phyloP scores from a whole-genome alignment of 2,888 invertebrate genomes.

The Heliconius charithonia region DNA sequence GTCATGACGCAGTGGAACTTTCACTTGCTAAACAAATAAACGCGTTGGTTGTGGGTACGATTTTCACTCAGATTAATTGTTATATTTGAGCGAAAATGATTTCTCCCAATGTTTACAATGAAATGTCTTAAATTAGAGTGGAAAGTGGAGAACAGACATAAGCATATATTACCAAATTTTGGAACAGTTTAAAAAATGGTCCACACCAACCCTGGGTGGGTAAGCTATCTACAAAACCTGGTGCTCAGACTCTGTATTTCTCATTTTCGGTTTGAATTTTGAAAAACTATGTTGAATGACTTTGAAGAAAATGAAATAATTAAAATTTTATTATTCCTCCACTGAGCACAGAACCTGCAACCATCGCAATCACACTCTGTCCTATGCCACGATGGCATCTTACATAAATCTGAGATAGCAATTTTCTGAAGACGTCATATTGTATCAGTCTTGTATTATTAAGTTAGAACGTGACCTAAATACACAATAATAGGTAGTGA shows the following conservation, averaged over 20 bases:
- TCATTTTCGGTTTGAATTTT: background rate
- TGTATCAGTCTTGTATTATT: slow-evolving; percentile 35
- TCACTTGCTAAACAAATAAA: no score
- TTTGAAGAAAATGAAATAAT: background rate
- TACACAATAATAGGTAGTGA: slow-evolving; percentile 34
- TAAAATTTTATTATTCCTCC: background rate
- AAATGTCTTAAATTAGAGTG: no score
- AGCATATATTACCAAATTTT: no score
- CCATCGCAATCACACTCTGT: background rate
- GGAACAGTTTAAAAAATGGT: no score
- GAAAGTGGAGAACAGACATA: no score
- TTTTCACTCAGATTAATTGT: background rate
- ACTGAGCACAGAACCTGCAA: background rate
- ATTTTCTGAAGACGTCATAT: slow-evolving; percentile 29
- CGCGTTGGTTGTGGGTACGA: no score
- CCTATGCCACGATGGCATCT: background rate
- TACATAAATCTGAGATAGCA: slow-evolving; percentile 32
- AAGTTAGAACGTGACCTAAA: slow-evolving; percentile 34
- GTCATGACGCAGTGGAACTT: background rate
- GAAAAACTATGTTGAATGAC: background rate
- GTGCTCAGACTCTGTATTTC: background rate
- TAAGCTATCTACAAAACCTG: background rate
- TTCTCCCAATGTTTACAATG: no score
- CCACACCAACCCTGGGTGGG: no score
- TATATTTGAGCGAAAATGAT: background rate